Conservation (phyloP, 2,797 vertebrate genomes). For the Crenuchus spilurus region DNA sequence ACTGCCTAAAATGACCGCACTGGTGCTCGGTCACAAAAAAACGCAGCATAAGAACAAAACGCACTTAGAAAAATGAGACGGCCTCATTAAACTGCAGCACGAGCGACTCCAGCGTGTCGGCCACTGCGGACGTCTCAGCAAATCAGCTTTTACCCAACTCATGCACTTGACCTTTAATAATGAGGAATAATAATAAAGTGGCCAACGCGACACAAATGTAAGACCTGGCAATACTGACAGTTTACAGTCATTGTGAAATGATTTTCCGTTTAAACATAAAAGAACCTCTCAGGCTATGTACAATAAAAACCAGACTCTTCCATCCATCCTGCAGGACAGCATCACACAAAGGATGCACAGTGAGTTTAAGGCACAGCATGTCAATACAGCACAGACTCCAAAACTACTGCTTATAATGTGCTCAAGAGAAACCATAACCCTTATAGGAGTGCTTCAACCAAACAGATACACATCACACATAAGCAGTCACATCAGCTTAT, state of each 20-base stretch:
- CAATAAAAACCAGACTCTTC: slow-evolving; percentile 16
- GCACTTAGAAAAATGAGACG: slow-evolving; percentile 63
- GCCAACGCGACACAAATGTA: slow-evolving; percentile 39
- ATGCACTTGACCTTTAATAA: slow-evolving; percentile 28
- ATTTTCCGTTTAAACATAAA: not conserved
- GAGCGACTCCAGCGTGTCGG: not conserved
- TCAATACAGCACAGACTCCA: slow-evolving; percentile 36
- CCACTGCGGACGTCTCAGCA: not conserved
- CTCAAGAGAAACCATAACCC: not conserved
- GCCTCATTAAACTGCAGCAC: slow-evolving; percentile 25
- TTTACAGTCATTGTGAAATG: slow-evolving; percentile 30
- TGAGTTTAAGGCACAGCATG: slow-evolving; percentile 40
- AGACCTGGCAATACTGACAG: slow-evolving; percentile 61
- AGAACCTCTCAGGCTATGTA: not conserved
- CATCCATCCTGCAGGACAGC: slow-evolving; percentile 51
- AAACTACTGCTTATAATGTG: not conserved
- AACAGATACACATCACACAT: too few relatives aligned
- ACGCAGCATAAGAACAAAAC: slow-evolving; percentile 49
- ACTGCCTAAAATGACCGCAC: slow-evolving; percentile 68
- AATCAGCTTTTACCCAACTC: not conserved
- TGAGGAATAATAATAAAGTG: slow-evolving; percentile 21
- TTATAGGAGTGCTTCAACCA: slow-evolving; percentile 8
- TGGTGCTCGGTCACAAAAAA: slow-evolving; percentile 40
- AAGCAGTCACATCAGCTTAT: too few relatives aligned
- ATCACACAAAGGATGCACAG: slow-evolving; percentile 10